A percentile compares a stretch with the other conserved stretches of the same genome.
phyloP scores from a whole-genome alignment of 2,797 vertebrate genomes.

The Poeciliopsis infans region DNA sequence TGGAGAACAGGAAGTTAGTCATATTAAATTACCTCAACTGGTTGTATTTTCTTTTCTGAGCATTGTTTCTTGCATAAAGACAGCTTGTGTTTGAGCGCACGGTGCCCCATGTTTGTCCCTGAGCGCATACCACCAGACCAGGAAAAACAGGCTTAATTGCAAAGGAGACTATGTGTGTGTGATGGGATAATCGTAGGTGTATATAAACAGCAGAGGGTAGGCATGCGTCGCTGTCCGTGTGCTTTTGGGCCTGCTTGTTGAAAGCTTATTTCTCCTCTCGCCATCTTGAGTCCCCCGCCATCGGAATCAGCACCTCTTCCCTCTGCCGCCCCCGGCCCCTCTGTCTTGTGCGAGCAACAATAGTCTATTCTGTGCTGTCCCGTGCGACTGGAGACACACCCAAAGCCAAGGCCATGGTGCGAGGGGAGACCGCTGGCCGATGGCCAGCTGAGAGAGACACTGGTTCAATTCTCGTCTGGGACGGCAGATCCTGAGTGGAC shows the following conservation, averaged over 20 bases:
- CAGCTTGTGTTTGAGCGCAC: neutral
- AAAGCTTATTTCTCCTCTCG: conserved; percentile 51
- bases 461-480: conserved; percentile 75
- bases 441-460: conserved; percentile 68
- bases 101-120: neutral
- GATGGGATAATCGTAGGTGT: conserved; percentile 1
- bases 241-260: conserved; percentile 40
- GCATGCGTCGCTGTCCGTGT: conserved; percentile 48
- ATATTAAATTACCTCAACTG: neutral
- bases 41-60: neutral
- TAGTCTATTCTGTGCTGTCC: conserved; percentile 80
- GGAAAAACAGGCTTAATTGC: neutral
- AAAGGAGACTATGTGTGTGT: neutral
- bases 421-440: conserved; percentile 67
- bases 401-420: conserved; percentile 73
- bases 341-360: conserved; percentile 78
- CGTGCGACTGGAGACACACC: conserved; percentile 74
- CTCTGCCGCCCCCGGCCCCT: conserved; percentile 51
- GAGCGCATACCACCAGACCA: neutral
- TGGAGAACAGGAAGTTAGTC: neutral
- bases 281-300: conserved; percentile 26
- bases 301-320: conserved; percentile 26
- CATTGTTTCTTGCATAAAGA: neutral
- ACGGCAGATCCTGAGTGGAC: conserved; percentile 39
- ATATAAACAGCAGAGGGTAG: conserved; percentile 31